Conservation (phyloP, 2,888 invertebrate species). For the Drosophila ochracea region DNA sequence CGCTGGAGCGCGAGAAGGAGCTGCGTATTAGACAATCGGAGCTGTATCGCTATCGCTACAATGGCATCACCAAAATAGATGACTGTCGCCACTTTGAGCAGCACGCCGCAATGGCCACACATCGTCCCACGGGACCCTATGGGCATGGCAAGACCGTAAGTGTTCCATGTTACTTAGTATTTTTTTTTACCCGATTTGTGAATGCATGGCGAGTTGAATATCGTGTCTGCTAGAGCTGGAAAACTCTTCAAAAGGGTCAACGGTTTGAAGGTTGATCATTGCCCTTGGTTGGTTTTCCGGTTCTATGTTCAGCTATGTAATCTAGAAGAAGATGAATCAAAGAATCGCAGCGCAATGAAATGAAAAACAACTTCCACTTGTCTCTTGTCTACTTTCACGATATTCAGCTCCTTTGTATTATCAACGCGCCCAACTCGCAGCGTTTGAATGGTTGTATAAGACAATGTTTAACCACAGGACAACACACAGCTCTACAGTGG, state of each 20-base stretch:
- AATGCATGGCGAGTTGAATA: conserved; percentile 85
- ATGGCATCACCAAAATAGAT: conserved; percentile 93
- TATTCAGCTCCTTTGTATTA: conserved; percentile 86
- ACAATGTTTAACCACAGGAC: conserved; percentile 86
- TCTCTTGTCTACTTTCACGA: conserved; percentile 79
- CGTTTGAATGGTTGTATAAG: conserved; percentile 86
- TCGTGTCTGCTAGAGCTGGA: conserved; percentile 77
- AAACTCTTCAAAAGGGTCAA: conserved; percentile 10
- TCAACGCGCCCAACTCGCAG: conserved; percentile 85
- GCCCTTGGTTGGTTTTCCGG: conserved; percentile 30
- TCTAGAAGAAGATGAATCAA: conserved; percentile 34
- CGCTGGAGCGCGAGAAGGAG: conserved; percentile 93
- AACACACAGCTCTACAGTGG: conserved; percentile 85
- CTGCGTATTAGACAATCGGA: conserved; percentile 93
- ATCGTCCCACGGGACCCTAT: conserved; percentile 86
- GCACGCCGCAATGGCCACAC: conserved; percentile 88
- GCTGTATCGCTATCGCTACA: conserved; percentile 92
- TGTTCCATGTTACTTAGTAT: conserved; percentile 25
- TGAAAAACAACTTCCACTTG: conserved; percentile 54
- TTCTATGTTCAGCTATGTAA: conserved; percentile 45
- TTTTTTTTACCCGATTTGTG: conserved; percentile 35
- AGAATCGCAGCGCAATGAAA: conserved; percentile 40
- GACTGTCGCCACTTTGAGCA: conserved; percentile 96
- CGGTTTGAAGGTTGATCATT: conserved; percentile 1
- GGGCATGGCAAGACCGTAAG: conserved; percentile 85